Base-by-base conservation (phyloP, 2,888 invertebrate genomes). In the Tinea pellionella region DNA sequence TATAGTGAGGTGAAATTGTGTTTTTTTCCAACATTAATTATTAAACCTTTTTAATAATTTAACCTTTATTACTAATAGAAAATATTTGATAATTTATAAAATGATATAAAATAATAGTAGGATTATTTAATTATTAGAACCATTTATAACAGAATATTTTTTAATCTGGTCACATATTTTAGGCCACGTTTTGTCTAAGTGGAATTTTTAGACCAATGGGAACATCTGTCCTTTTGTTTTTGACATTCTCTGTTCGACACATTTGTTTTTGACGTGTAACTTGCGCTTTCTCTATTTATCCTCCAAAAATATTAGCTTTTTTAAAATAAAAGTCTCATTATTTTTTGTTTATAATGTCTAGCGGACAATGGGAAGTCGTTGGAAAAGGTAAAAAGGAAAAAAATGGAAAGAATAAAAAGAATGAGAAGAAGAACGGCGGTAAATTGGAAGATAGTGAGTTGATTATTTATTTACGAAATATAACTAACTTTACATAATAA, bases 391-490 rank as follows among this genome's bases (percentile, higher is more conserved):
- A 92, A 73, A 87, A 87, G 70, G 63, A 86, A 88, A 43, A 91
- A 81, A 74, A 88, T 84, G 79, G 78, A 63, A 88, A 88, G 66
- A 75, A 67, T 55, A 89, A 87, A 55, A 92, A 92, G 65, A 91
- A 92, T 57, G 90, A 89, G 65, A 91, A 90, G 73, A 91, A 90
- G 69, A 80, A 89, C 77, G 90, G 89, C 58, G 91, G 92, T 24
- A 93, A 93, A 88, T 86, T 92, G 64, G 93, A 94, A 72, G 94
- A 94, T 77, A 82, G 94, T 94, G 83, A 90, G 93, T 89, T 66
- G 65, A n/a, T 24, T 63, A 58, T 61, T 65, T 47, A 58, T 55
- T 47, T 47, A 47, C 47, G 6, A 37, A 37, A 16, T 41, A n/a
- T 58, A 59, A 47, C 59, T 59, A 60, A 24, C 18, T 53, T 53